phyloP scores from a whole-genome alignment of 2,797 vertebrate species.

The Ceyx erithaca region DNA sequence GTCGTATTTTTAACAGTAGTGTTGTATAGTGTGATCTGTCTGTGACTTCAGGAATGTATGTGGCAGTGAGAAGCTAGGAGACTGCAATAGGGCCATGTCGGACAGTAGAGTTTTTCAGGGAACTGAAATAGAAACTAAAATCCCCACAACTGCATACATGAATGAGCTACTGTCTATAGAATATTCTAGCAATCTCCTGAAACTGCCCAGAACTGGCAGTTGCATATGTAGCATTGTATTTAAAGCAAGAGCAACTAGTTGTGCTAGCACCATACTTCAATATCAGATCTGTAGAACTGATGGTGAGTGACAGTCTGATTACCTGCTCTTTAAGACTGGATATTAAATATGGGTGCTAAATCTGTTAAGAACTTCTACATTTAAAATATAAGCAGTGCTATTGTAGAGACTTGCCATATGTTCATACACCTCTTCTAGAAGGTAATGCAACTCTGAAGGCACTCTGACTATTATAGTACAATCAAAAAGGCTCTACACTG shows the following conservation, averaged over 20 bases:
- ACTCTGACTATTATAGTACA: neutral
- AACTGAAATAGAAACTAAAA: neutral
- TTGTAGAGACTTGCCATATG: fast-evolving
- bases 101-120: neutral
- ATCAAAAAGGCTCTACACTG: neutral
- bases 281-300: neutral
- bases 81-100: fast-evolving
- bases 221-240: neutral
- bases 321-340: neutral
- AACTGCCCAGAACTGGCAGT: neutral
- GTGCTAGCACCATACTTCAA: neutral
- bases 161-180: neutral
- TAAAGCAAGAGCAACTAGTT: neutral
- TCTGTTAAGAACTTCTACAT: neutral
- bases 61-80: neutral
- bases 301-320: neutral
- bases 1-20: neutral
- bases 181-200: neutral
- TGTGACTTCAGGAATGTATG: fast-evolving
- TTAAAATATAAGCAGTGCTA: neutral
- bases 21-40: neutral
- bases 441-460: neutral
- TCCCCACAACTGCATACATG: fast-evolving
- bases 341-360: neutral
- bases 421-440: neutral